Evolutionary conservation across 2,113 vertebrate species (phyloP), one percentile per base, ranked within the genome.

Genomic region (Montifringilla adamsi): DNA sequence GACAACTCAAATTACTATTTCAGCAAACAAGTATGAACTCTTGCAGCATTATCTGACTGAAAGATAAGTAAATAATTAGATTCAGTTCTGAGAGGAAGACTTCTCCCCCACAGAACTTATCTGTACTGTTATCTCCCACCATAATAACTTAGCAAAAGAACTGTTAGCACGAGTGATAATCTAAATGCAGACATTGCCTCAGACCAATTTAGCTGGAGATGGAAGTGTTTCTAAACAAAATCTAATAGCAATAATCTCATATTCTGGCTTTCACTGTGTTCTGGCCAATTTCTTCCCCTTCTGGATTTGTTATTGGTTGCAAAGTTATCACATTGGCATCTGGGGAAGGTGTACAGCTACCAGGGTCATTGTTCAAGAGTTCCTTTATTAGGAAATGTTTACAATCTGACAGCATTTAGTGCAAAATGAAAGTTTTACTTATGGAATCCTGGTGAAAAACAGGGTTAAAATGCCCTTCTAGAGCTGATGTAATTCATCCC

Each of bases 1-100:
- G 55, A 80, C 55, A 83, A 46, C 31, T 85, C n/a, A 83, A 86
- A 86, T 90, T 77, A 73, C 26, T 58, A 15, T 88, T 95, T 90
- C 83, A 77, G 53, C 44, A 90, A 94, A 76, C 28, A 96, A 35
- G 16, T 49, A 46, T 62, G 58, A 90, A 73, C 53, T 68, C 81
- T 33, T 41, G 11, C 6, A 77, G 16, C 7, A 39, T 73, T 76
- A 66, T 33, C 70, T 85, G 66, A 59, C 70, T 53, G 50, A 90
- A 94, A 93, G 50, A 28, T 69, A 91, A 79, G 31, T 37, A 91
- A 87, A 90, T 76, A 80, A 94, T 88, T 80, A 70, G 31, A n/a
- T 37, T 90, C 23, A 46, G 24, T 66, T 82, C 66, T 58, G n/a
- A 91, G 39, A 90, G 26, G 82, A 35, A 84, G 31, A 43, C 6